Conservation (phyloP, 2,113 vertebrate species). For the Pachycephala philippinensis region DNA sequence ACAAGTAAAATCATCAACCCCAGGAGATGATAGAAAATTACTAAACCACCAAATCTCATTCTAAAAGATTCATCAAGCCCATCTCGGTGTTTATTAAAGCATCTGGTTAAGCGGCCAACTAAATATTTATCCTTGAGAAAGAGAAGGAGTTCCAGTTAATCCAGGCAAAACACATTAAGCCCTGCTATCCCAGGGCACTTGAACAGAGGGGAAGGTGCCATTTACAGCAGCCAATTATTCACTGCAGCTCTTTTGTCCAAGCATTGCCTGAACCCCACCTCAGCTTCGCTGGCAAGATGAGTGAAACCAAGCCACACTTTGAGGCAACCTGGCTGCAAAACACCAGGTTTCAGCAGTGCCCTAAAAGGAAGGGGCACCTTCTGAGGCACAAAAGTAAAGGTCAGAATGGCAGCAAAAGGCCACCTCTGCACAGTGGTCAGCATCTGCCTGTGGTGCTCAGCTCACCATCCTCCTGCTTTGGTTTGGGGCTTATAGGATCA, state of each 20-base stretch:
- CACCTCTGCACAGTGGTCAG: background rate
- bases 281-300: fast-evolving
- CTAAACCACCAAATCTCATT: background rate
- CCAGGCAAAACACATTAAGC: background rate
- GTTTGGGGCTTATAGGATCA: background rate
- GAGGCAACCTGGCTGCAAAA: background rate
- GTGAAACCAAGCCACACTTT: background rate
- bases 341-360: background rate
- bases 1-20: background rate
- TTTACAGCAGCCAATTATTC: background rate
- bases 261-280: background rate
- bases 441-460: background rate
- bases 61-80: background rate
- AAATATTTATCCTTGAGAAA: conserved; percentile 9
- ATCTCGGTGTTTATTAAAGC: background rate
- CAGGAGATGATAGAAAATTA: background rate
- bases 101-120: background rate
- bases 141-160: background rate
- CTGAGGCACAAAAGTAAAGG: background rate
- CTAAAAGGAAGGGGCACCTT: background rate
- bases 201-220: background rate
- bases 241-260: background rate
- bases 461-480: background rate
- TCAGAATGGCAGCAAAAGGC: background rate
- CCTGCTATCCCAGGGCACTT: fast-evolving